Base-by-base conservation (phyloP, 2,113 vertebrate species). In the Macroglossus sobrinus region DNA sequence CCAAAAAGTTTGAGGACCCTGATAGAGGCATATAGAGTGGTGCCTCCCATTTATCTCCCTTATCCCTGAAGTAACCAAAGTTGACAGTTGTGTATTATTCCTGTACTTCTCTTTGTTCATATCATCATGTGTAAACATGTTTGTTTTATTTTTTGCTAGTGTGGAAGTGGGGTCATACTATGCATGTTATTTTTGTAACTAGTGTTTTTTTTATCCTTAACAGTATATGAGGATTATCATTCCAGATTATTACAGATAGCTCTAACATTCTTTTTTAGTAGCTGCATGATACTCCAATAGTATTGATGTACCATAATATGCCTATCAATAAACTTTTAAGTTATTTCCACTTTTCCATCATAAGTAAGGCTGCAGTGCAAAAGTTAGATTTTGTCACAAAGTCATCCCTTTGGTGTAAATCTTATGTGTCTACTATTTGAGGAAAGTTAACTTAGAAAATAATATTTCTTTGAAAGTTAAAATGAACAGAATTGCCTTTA, bases 361-460 rank as follows among this genome's bases (percentile, higher is more conserved):
- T 63, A 63, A 63, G 59, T 63, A 57, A 57, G 55, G 55, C 22
- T 57, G 55, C 55, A 86, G 28, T 57, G 55, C 55, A 86, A 19
- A 93, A 90, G 28, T 63, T 63, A 63, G 59, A 63, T 63, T 59
- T 72, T 94, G 78, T 88, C 21, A 84, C 10, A 75, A 55, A 93
- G 30, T 78, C 33, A 47, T 33, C 47, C 4, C 10, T 68, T 11
- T 93, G 28, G 12, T 95, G 43, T 85, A 74, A 89, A 84, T 89
- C 40, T 84, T 61, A 57, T 2, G 21, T 84, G 40, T 71, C 38
- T 28, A n/a, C 68, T 85, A 24, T 89, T 94, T 89, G 89, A 40
- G 57, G 76, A 91, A 96, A 71, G 14, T 91, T 97, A 76, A 91
- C n/a, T 74, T 95, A 43, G 28, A 55, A 93, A 95, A 94, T 30